Conservation (phyloP, 1,140 invertebrate genomes). For the Augochlora pura region DNA sequence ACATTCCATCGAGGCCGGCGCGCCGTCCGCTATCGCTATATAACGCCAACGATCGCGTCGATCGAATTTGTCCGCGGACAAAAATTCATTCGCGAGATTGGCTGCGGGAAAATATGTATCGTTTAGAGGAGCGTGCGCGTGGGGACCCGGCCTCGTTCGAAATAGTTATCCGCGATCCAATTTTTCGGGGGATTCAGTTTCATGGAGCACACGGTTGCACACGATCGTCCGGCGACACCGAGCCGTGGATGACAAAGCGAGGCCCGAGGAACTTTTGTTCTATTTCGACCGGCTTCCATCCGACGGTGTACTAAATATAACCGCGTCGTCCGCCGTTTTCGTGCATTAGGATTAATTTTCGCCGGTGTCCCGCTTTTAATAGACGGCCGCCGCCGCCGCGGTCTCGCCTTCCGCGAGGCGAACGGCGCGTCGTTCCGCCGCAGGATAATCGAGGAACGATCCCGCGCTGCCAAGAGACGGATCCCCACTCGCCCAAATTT, state of each 20-base stretch:
- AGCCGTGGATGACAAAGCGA: slow-evolving; percentile 25
- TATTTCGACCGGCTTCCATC: slow-evolving; percentile 32
- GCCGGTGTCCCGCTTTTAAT: slow-evolving; percentile 23
- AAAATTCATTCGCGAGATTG: not conserved
- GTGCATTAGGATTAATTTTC: slow-evolving; percentile 38
- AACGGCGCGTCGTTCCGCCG: not conserved
- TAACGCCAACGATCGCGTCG: not conserved
- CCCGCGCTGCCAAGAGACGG: not conserved
- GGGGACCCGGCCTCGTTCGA: not conserved
- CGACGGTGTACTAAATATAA: slow-evolving; percentile 42
- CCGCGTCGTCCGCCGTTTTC: slow-evolving; percentile 6
- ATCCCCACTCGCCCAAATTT: not conserved
- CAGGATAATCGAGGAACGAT: slow-evolving; percentile 27
- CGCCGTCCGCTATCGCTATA: too few relatives aligned
- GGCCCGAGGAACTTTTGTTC: slow-evolving; percentile 22
- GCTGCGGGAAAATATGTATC: not conserved
- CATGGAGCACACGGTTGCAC: not conserved
- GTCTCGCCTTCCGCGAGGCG: not conserved
- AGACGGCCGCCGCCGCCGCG: not conserved
- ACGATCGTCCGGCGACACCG: slow-evolving; percentile 31
- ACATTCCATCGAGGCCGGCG: too few relatives aligned
- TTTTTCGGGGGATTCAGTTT: slow-evolving; percentile 16
- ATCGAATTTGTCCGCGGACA: not conserved
- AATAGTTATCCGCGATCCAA: not conserved
- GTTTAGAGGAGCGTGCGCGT: not conserved